Percentiles rank a stretch among this genome's conserved stretches.
Conservation (phyloP, 2,113 vertebrate species). For the Synchiropus splendidus region DNA sequence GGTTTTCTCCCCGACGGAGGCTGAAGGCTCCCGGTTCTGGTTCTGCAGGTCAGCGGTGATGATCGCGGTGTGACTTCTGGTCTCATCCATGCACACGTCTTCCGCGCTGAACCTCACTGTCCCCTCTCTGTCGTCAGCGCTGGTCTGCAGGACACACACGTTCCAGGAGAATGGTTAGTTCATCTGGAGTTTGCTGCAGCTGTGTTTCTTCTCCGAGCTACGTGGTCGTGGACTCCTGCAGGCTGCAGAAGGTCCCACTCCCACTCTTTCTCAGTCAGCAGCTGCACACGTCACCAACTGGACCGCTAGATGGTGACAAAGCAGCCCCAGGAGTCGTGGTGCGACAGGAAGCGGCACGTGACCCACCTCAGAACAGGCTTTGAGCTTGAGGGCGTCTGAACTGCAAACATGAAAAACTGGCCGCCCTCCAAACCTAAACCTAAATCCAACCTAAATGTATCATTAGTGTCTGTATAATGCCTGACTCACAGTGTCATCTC, state of each 20-base stretch:
- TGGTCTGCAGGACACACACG: slow-evolving; percentile 12
- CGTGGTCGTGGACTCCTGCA: background rate
- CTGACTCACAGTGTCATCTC: no score
- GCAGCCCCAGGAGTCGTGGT: no score
- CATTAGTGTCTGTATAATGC: no score
- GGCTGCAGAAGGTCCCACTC: background rate
- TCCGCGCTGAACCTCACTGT: slow-evolving; percentile 4
- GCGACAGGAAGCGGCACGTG: no score
- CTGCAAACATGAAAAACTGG: no score
- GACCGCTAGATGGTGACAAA: no score
- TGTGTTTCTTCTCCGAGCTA: background rate
- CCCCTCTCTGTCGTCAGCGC: slow-evolving; percentile 22
- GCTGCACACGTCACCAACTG: no score
- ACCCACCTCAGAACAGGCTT: no score
- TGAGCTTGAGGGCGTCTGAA: no score
- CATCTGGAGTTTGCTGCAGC: background rate
- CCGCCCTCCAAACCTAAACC: no score
- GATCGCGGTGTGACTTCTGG: slow-evolving; percentile 6
- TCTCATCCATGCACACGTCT: slow-evolving; percentile 11
- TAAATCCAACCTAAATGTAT: no score
- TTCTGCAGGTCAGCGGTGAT: background rate
- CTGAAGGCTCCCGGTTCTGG: no score
- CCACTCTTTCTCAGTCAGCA: slow-evolving; percentile 11
- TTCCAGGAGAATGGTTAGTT: slow-evolving; percentile 19
- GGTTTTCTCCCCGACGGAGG: background rate